Base-by-base conservation (phyloP, 1,140 invertebrate genomes). In the Drosophila arawakana region DNA sequence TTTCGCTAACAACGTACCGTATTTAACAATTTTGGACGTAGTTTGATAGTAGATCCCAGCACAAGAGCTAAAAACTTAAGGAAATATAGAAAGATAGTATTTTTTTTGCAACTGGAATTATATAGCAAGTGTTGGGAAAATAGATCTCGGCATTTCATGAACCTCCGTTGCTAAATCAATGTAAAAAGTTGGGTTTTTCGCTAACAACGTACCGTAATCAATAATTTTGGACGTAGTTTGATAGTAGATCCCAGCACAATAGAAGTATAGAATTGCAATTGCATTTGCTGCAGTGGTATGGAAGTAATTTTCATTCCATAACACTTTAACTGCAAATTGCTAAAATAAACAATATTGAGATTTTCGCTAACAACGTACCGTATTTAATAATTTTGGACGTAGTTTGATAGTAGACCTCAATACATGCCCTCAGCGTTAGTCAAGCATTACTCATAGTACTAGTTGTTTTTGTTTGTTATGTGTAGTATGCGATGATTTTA, bases 31-130 rank as follows among this genome's bases (percentile, higher is more conserved):
- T 55, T 68, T 88, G 76, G 77, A 80, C 83, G 76, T 86, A 44
- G 84, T 88, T 88, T 88, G 83, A 89, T 89, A 89, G 84, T 88
- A 88, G 84, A 83, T 63, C 80, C 77, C 83, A 83, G 55, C 65
- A 88, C 83, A 88, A 58, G n/a, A 15, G 9, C 13, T 15, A 18
- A 35, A 0, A 9, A 25, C 18, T 39, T 30, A 21, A 59, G 1
- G 30, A 34, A 3, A 59, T 30, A 8, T 47, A 43, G 3, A 37
- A 18, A 18, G 10, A 41, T 41, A 41, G 39, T n/a, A 11, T 11
- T 39, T n/a, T 11, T 2, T 9, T 11, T 11, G 57, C 57, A 59
- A 61, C 30, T 49, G 13, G 13, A 11, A 41, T 39, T n/a, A 2
- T 49, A 3, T 9, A 2, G 5, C 7, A 21, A 13, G 35, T 30